Base-by-base conservation (phyloP, 2,888 invertebrate species). In the Cheilosia pagana region DNA sequence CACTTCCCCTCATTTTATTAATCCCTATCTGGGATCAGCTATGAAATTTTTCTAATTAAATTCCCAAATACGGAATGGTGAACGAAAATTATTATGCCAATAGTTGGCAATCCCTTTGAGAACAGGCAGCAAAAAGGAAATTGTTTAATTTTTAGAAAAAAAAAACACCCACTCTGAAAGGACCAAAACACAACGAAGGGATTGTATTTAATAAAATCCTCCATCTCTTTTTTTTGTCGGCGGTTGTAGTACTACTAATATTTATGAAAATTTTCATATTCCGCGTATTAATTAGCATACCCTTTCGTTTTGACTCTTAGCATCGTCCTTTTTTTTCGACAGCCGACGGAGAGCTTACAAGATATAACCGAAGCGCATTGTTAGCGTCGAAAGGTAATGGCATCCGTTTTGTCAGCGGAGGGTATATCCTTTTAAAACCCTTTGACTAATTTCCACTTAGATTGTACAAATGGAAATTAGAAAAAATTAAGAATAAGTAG, bases 391-490 rank as follows among this genome's bases (percentile, higher is more conserved):
- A 52, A 52, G 62, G 53, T 60, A 55, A 55, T 76, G 68, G 52
- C 76, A 53, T 68, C 60, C 70, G 63, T 53, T 31, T 76, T 41
- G 48, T 57, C 35, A 35, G 12, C 35, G 12, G 35, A 21, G 63
- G 57, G 39, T 45, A 59, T 71, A 78, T 67, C 75, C 63, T 45
- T 39, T 43, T 25, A 78, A 59, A 60, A 43, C 53, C 71, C 81
- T 72, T 76, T 86, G 81, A 81, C 81, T 86, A 86, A 86, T 86
- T 81, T 85, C 63, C 65, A 67, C 81, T 75, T 65, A 76, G 76
- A 81, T 81, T 86, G 50, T 57, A 72, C 71, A 68, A 76, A 68
- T 45, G 60, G 60, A 71, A 71, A 75, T 85, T 65, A 65, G 52
- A 70, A 70, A 72, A 78, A 55, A 70, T 28, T 43, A 68, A 28